These are phyloP conservation scores for Dysdera silvatica DNA, from an alignment of 1,140 invertebrate species.

Conservation along the genomic window DNA sequence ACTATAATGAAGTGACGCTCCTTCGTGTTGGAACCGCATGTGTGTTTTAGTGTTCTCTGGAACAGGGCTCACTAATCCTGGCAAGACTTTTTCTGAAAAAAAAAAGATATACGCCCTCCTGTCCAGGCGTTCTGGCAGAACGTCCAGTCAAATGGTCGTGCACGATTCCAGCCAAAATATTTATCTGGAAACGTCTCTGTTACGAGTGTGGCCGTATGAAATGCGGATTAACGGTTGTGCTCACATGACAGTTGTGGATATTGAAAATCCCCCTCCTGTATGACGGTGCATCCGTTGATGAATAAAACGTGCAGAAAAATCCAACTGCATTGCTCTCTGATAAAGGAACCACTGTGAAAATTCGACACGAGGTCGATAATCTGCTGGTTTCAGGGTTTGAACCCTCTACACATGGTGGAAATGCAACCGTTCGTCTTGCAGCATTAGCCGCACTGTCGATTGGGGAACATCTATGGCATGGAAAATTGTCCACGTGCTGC, in stretches of 20 bases:
- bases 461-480: neutral
- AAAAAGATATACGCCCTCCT: no score
- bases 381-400: neutral
- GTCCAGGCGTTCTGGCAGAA: neutral
- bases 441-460: neutral
- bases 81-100: no score
- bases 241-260: neutral
- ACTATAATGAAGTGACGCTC: neutral
- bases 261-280: neutral
- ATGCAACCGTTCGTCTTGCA: no score
- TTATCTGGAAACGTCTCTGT: neutral
- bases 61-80: neutral
- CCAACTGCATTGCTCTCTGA: neutral
- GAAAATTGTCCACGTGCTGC: neutral
- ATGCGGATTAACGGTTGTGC: neutral
- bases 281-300: neutral
- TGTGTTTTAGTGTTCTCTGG: neutral
- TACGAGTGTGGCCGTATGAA: neutral
- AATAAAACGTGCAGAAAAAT: neutral
- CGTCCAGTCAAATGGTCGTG: neutral
- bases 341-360: neutral
- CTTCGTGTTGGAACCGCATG: neutral
- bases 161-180: neutral
- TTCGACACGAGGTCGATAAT: neutral
- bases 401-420: conserved; percentile 16